Percentiles rank a stretch among this genome's conserved stretches.
Conservation (phyloP, 2,888 invertebrate species). For the Baccha elongata region DNA sequence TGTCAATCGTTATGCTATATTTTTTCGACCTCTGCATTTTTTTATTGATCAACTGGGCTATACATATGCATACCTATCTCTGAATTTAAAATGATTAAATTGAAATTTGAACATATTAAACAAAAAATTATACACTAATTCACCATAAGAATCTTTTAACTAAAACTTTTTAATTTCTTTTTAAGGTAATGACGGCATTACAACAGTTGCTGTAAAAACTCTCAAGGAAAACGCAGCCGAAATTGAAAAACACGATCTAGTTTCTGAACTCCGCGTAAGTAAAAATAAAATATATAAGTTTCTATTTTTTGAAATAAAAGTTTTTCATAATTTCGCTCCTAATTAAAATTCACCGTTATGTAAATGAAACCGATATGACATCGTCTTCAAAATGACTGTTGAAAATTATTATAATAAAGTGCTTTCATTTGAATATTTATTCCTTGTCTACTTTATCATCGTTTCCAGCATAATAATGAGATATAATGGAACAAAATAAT, state of each 20-base stretch:
- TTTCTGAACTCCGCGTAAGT: constrained; percentile 89
- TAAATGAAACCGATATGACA: constrained; percentile 56
- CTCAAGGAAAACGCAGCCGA: constrained; percentile 96
- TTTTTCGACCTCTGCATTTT: too few species aligned
- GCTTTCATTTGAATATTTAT: constrained; percentile 55
- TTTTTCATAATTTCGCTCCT: constrained; percentile 24
- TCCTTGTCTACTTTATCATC: constrained; percentile 29
- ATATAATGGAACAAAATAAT: constrained; percentile 1
- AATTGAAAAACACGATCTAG: constrained; percentile 92
- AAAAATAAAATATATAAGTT: neutral
- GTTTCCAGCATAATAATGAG: constrained; percentile 8
- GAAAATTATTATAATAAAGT: constrained; percentile 50
- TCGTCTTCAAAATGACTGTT: constrained; percentile 1
- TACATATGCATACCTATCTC: too few species aligned
- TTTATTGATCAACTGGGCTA: too few species aligned
- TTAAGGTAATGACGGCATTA: constrained; percentile 85
- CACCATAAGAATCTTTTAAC: constrained; percentile 15
- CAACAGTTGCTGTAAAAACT: constrained; percentile 96
- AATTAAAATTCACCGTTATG: constrained; percentile 55
- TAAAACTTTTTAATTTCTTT: constrained; percentile 25
- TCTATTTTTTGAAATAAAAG: neutral
- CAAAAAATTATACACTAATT: too few species aligned
- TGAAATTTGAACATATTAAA: too few species aligned
- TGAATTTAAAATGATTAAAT: too few species aligned
- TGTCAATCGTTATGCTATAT: too few species aligned